Percentiles rank a stretch among this genome's conserved stretches.
These are phyloP conservation scores for Oreocharis arfaki DNA, from an alignment of 2,113 vertebrate species.

Conservation along the genomic window DNA sequence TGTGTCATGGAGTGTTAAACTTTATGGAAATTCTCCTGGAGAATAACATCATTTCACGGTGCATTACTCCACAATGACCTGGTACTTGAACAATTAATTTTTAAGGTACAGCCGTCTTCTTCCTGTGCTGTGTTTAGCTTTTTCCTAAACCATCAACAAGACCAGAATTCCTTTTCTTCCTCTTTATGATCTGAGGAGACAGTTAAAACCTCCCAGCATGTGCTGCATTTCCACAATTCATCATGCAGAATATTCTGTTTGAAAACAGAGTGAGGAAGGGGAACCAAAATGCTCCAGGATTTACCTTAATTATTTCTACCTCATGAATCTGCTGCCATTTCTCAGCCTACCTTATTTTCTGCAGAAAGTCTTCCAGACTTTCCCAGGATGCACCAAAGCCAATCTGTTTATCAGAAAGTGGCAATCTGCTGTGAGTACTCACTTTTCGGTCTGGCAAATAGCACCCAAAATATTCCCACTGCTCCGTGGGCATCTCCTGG, in stretches of 20 bases:
- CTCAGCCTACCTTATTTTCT: slow-evolving; percentile 25
- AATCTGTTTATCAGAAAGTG: not conserved
- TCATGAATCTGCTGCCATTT: not conserved
- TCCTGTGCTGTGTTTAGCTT: slow-evolving; percentile 57
- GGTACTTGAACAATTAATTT: slow-evolving; percentile 80
- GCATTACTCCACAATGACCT: slow-evolving; percentile 75
- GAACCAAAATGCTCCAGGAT: slow-evolving; percentile 1
- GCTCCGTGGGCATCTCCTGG: not conserved
- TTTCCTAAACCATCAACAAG: slow-evolving; percentile 62
- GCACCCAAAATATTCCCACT: not conserved
- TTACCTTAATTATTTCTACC: slow-evolving; percentile 48
- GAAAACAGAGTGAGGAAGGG: slow-evolving; percentile 1
- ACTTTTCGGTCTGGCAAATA: not conserved
- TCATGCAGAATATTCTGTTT: slow-evolving; percentile 17
- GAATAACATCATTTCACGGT: slow-evolving; percentile 77
- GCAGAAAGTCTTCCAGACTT: not conserved
- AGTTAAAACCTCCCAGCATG: slow-evolving; percentile 23
- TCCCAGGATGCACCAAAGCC: not conserved
- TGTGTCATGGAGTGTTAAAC: slow-evolving; percentile 76
- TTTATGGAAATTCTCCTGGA: slow-evolving; percentile 77
- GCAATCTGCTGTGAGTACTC: not conserved
- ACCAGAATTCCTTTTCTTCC: slow-evolving; percentile 2
- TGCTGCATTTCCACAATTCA: not conserved
- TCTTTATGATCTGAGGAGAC: slow-evolving; percentile 10
- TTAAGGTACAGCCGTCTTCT: slow-evolving; percentile 69